Base-by-base conservation (phyloP, 2,888 invertebrate species). In the Sminthurides aquaticus region DNA sequence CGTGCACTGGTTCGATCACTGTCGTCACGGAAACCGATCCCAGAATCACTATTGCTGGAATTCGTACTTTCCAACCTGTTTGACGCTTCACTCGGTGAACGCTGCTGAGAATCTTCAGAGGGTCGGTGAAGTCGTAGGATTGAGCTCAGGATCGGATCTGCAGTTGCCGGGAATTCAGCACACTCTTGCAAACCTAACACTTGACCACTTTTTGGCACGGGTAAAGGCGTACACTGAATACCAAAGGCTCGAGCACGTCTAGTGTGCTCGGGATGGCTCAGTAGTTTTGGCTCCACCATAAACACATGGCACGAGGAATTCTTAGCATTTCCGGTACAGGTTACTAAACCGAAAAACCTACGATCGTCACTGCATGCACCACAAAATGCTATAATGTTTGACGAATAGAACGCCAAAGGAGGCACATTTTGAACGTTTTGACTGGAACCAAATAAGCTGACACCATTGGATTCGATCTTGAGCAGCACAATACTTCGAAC, bases 41-140 rank as follows among this genome's bases (percentile, higher is more conserved):
- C 95, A 1, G 94, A 95, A 78, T 96, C 96, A 64, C 93, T 93
- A 78, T 94, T 95, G 74, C 92, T 93, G 0, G 92, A 93, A 24
- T 77, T 78, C 73, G 88, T 89, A 75, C 89, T 90, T 68, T 88
- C 86, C 5, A 73, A 70, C 67, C 72, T 60, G n/a, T 69, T 74
- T 8, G 73, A 74, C 3, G 74, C 74, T 68, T 74, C 73, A 65
- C 73, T 73, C 8, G 73, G 73, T 5, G 71, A 72, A 2, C 75
- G 62, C 43, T 66, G 68, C 26, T 67, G 67, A 25, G 57, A 28
- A 26, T 49, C 48, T n/a, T 58, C 34, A 18, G 49, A 28, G 11
- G 59, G 61, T 20, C 79, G 78, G 73, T 84, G 85, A 55, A 85
- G 78, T 24, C 82, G 81, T 70, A 82, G 80, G 69, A 86, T 82